phyloP scores from a whole-genome alignment of 2,888 invertebrate genomes.

The Temnothorax unifasciatus region DNA sequence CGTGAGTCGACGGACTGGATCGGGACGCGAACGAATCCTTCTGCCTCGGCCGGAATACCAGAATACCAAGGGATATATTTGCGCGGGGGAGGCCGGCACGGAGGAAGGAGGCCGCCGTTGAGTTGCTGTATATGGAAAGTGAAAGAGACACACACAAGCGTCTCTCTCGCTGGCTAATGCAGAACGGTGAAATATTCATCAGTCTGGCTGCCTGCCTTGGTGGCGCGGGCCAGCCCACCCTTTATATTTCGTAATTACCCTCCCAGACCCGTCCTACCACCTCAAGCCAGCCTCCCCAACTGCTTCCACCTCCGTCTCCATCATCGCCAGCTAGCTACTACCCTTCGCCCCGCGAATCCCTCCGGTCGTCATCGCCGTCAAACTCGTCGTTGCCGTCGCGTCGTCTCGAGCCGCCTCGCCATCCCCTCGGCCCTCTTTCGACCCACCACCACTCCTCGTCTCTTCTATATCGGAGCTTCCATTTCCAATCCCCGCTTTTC shows the following conservation, averaged over 20 bases:
- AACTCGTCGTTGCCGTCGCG: constrained; percentile 53
- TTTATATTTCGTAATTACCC: constrained; percentile 86
- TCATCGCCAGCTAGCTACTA: constrained; percentile 58
- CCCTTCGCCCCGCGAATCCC: constrained; percentile 53
- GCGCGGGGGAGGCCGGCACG: constrained; percentile 38
- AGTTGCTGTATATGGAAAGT: constrained; percentile 75
- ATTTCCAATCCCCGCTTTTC: constrained; percentile 69
- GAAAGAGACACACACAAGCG: constrained; percentile 81
- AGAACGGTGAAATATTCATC: constrained; percentile 86
- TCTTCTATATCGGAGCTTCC: constrained; percentile 58
- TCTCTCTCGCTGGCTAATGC: constrained; percentile 84
- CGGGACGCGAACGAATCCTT: constrained; percentile 59
- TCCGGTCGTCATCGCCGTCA: constrained; percentile 67
- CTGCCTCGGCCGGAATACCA: constrained; percentile 61
- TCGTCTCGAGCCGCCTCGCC: constrained; percentile 58
- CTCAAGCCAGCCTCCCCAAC: constrained; percentile 74
- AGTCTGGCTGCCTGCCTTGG: constrained; percentile 82
- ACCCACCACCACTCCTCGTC: constrained; percentile 42
- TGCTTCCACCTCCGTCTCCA: constrained; percentile 60
- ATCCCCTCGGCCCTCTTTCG: constrained; percentile 52
- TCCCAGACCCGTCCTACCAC: constrained; percentile 77
- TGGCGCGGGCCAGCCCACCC: constrained; percentile 83
- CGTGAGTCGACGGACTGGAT: constrained; percentile 34
- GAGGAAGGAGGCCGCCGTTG: constrained; percentile 43
- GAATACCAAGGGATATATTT: constrained; percentile 49